Conservation (phyloP, 2,797 vertebrate genomes). For the Tokudaia tokunoshimensis region DNA sequence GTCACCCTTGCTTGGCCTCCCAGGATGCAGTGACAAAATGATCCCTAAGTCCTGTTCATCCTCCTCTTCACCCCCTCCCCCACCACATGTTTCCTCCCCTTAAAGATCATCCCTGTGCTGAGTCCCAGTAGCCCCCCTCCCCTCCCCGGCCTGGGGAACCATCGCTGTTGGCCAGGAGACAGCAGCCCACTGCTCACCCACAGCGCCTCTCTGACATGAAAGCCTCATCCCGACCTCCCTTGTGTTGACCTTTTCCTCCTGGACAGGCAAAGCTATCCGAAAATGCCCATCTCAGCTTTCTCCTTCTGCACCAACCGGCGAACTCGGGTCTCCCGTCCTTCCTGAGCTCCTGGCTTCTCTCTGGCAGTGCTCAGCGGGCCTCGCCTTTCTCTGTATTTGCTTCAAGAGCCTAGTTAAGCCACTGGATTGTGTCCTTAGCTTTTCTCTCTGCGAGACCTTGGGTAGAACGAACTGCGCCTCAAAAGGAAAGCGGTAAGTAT, state of each 20-base stretch:
- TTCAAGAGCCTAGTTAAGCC: neutral
- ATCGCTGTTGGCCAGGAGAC: neutral
- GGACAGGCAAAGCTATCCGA: neutral
- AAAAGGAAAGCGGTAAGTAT: neutral
- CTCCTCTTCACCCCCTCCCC: neutral
- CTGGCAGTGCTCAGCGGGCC: neutral
- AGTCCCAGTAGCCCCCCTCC: neutral
- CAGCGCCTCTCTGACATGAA: too few relatives aligned
- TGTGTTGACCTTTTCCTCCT: neutral
- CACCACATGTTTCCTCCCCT: neutral
- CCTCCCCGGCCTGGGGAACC: too few relatives aligned
- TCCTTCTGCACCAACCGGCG: neutral
- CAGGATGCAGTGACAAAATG: neutral
- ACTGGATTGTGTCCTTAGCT: neutral
- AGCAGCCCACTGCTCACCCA: neutral
- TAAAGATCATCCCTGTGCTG: neutral
- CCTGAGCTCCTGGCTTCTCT: too few relatives aligned
- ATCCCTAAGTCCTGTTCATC: neutral
- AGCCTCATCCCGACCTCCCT: neutral
- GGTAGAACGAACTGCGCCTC: neutral
- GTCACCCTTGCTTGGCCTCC: neutral
- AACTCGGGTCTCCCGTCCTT: neutral
- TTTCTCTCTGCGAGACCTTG: neutral
- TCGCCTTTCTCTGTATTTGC: neutral
- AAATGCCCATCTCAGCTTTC: too few relatives aligned